Conservation (phyloP, 2,888 invertebrate species). For the Lamproptera curius region DNA sequence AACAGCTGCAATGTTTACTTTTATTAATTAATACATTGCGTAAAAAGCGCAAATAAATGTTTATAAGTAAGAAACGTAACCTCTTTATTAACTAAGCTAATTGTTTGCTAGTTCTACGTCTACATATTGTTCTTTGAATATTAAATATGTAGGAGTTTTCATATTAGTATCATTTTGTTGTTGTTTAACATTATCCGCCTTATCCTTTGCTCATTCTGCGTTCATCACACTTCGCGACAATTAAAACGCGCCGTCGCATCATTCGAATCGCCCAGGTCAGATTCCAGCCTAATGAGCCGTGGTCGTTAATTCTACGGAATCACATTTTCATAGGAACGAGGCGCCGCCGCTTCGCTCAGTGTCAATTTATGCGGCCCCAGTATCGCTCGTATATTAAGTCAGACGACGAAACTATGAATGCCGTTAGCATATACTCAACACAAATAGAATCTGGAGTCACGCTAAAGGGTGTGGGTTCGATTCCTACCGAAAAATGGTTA, state of each 20-base stretch:
- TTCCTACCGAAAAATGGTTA: too few relatives aligned
- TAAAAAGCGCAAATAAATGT: neutral
- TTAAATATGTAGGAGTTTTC: too few relatives aligned
- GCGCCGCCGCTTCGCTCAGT: conserved; percentile 37
- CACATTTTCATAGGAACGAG: conserved; percentile 46
- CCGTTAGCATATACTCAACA: too few relatives aligned
- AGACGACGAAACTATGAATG: too few relatives aligned
- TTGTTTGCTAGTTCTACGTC: too few relatives aligned
- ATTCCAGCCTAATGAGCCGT: conserved; percentile 43
- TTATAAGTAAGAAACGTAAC: neutral
- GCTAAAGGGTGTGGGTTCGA: too few relatives aligned
- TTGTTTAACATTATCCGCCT: too few relatives aligned
- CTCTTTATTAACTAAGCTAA: neutral
- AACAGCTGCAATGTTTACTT: neutral
- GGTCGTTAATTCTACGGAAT: conserved; percentile 57
- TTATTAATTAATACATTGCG: neutral
- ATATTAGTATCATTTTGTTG: too few relatives aligned
- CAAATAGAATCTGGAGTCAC: neutral
- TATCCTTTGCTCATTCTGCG: too few relatives aligned
- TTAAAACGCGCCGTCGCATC: conserved; percentile 13
- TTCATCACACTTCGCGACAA: too few relatives aligned
- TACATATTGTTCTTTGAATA: too few relatives aligned
- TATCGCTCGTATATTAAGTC: conserved; percentile 16
- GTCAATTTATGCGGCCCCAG: conserved; percentile 21
- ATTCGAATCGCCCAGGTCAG: conserved; percentile 31